Evolutionary conservation across 2,113 vertebrate genomes (phyloP).

Genomic region (Sinocyclocheilus rhinocerous): DNA sequence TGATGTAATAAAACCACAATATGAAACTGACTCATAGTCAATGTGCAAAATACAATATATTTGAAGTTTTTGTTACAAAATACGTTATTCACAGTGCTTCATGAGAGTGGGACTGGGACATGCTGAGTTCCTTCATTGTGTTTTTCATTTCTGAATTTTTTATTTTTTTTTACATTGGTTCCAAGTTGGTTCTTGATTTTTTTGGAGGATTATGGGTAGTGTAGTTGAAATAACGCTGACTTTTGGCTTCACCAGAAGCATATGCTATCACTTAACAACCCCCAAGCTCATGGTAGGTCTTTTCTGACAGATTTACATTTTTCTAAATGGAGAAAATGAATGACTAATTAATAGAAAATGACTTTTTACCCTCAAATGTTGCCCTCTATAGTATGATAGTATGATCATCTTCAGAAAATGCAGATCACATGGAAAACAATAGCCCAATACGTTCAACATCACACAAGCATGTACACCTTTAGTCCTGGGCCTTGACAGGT

Average conservation of each 20-base stretch:
- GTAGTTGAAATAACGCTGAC: neutral
- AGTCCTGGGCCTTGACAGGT: slow-evolving; percentile 14
- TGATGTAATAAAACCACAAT: too few relatives aligned
- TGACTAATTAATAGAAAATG: neutral
- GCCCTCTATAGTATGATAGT: too few relatives aligned
- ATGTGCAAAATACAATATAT: too few relatives aligned
- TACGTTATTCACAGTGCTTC: too few relatives aligned
- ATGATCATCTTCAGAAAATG: neutral
- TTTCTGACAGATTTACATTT: neutral
- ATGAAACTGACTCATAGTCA: too few relatives aligned
- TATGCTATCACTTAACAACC: neutral
- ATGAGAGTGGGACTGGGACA: too few relatives aligned
- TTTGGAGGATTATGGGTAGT: neutral
- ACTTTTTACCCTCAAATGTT: neutral
- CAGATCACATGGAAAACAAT: neutral
- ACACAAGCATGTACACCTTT: neutral
- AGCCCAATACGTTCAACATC: neutral
- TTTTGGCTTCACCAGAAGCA: neutral
- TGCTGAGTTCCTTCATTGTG: too few relatives aligned
- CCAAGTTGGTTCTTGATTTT: too few relatives aligned
- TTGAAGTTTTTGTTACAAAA: too few relatives aligned
- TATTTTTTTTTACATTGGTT: too few relatives aligned
- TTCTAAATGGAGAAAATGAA: neutral
- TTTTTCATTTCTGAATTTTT: too few relatives aligned
- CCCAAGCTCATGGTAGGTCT: neutral